phyloP scores from a whole-genome alignment of 2,797 vertebrate genomes.

The Anas acuta region DNA sequence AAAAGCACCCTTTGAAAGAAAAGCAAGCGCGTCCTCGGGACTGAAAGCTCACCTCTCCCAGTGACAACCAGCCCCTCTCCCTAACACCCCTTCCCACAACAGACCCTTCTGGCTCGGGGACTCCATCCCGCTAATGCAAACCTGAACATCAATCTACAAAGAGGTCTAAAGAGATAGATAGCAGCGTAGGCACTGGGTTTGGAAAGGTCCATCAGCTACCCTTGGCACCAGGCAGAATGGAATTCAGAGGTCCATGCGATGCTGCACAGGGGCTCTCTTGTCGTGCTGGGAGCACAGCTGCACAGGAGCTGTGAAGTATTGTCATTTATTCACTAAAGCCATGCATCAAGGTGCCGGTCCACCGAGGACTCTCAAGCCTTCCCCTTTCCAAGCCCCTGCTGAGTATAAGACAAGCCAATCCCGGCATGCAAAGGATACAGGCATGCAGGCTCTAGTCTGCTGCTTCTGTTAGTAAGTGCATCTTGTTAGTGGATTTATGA shows the following conservation, averaged over 20 bases:
- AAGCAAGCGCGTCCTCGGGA: background rate
- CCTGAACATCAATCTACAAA: constrained; percentile 8
- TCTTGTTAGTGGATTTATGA: constrained; percentile 60
- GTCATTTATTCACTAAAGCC: constrained; percentile 49
- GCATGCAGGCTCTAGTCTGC: constrained; percentile 49
- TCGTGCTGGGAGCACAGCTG: constrained; percentile 33
- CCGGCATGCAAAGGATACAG: constrained; percentile 53
- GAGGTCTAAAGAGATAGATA: constrained; percentile 60
- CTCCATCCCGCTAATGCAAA: background rate
- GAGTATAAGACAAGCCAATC: constrained; percentile 48
- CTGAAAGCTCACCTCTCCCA: background rate
- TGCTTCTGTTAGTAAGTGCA: constrained; percentile 66
- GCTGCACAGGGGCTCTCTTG: background rate
- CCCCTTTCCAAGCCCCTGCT: constrained; percentile 27
- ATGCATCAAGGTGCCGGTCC: constrained; percentile 39
- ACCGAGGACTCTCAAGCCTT: background rate
- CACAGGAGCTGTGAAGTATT: constrained; percentile 22
- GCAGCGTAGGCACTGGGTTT: constrained; percentile 33
- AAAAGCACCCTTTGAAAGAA: constrained; percentile 58
- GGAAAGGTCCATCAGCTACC: background rate
- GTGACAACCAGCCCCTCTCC: constrained; percentile 13
- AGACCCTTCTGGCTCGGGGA: background rate
- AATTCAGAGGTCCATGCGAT: constrained; percentile 34
- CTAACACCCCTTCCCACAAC: background rate
- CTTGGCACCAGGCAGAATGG: constrained; percentile 21